Percentiles rank a stretch among this genome's conserved stretches.
These are phyloP conservation scores for Contarinia nasturtii DNA, from an alignment of 1,140 invertebrate genomes.

Conservation along the genomic window DNA sequence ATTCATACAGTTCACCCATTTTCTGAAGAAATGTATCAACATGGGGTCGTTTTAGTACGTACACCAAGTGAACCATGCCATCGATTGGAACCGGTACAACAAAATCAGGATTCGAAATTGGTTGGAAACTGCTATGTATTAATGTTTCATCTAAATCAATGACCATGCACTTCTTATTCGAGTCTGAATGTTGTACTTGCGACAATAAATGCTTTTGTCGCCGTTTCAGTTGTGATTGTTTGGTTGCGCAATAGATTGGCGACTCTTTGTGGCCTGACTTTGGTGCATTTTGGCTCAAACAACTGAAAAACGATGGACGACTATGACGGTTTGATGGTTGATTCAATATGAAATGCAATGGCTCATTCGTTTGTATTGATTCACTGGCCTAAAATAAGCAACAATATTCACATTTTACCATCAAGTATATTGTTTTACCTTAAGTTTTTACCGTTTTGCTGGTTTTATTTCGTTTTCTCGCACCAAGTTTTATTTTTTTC, in stretches of 20 bases:
- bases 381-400: too few species aligned
- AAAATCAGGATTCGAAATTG: slow-evolving; percentile 99
- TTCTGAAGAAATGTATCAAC: slow-evolving; percentile 97
- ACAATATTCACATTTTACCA: too few species aligned
- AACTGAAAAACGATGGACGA: slow-evolving; percentile 68
- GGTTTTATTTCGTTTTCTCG: too few species aligned
- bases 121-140: slow-evolving; percentile 99
- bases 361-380: too few species aligned
- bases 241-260: slow-evolving; percentile 23
- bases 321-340: slow-evolving; percentile 55
- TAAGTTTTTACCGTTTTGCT: too few species aligned
- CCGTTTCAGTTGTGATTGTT: slow-evolving; percentile 22
- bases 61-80: slow-evolving; percentile 96
- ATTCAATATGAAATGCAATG: too few species aligned
- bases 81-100: slow-evolving; percentile 99
- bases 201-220: slow-evolving; percentile 57
- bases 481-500: too few species aligned
- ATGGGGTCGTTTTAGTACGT: slow-evolving; percentile 96
- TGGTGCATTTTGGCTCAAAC: slow-evolving; percentile 38
- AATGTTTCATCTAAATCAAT: slow-evolving; percentile 99
- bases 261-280: slow-evolving; percentile 24
- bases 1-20: slow-evolving; percentile 97
- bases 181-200: slow-evolving; percentile 72
- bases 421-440: too few species aligned
- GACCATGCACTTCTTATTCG: slow-evolving; percentile 97